Percentiles rank a stretch among this genome's conserved stretches.
These are phyloP conservation scores for Sylvicola fuscatus DNA, from an alignment of 2,888 invertebrate genomes.

Conservation along the genomic window DNA sequence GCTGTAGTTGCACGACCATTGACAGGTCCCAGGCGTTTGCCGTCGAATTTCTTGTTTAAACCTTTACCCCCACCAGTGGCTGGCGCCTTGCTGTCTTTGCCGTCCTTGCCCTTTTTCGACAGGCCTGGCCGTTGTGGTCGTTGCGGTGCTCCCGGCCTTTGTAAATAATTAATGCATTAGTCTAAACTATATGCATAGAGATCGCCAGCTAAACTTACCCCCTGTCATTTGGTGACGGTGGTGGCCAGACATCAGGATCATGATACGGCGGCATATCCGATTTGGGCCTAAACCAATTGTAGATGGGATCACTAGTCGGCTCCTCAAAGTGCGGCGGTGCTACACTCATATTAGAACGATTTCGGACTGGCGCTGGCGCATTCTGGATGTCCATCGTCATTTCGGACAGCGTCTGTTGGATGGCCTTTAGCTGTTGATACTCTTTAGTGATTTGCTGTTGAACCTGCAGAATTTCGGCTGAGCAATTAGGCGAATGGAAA, in stretches of 20 bases:
- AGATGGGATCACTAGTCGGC: conserved; percentile 20
- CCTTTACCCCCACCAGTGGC: not conserved
- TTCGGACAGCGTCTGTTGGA: conserved; percentile 22
- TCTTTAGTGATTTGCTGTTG: conserved; percentile 77
- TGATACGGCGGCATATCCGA: conserved; percentile 46
- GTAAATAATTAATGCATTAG: too few species aligned
- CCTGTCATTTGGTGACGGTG: conserved; percentile 53
- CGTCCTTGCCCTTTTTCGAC: conserved; percentile 11
- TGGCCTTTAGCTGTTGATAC: conserved; percentile 72
- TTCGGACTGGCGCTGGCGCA: conserved; percentile 15
- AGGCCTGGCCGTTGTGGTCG: conserved; percentile 12
- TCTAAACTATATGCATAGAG: conserved; percentile 3
- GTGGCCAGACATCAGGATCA: conserved; percentile 75
- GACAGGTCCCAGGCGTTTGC: conserved; percentile 3
- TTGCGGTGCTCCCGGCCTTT: conserved; percentile 13
- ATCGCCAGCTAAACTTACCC: not conserved
- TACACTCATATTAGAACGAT: not conserved
- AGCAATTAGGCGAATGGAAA: conserved; percentile 1
- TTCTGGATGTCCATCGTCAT: conserved; percentile 24
- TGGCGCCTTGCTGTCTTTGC: not conserved
- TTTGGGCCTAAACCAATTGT: conserved; percentile 42
- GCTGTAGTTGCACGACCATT: conserved; percentile 4
- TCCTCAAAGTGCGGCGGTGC: conserved; percentile 3
- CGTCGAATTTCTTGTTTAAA: not conserved
- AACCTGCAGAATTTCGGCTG: conserved; percentile 45